Percentiles rank a stretch among this genome's conserved stretches.
Evolutionary conservation across 2,113 vertebrate species (phyloP).

Genomic region (Hippocampus guttulatus): DNA sequence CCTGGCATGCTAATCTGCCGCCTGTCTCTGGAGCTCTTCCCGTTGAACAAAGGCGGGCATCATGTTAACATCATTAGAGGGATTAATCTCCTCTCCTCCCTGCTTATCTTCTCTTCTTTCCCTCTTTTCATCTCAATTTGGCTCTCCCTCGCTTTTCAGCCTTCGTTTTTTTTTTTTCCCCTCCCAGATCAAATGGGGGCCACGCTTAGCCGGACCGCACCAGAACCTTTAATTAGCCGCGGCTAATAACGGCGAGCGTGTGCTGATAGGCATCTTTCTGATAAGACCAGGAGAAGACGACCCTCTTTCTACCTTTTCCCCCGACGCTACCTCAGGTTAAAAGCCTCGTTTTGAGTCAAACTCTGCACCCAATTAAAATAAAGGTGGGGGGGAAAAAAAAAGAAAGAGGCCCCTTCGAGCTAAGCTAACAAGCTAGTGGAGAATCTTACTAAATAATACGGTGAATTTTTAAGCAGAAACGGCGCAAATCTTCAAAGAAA

Average conservation of each 20-base stretch:
- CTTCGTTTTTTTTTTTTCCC: conserved; percentile 49
- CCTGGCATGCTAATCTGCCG: conserved; percentile 83
- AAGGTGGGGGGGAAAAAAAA: conserved; percentile 6
- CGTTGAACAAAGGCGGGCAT: conserved; percentile 90
- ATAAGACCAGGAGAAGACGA: conserved; percentile 63
- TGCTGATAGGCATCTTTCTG: conserved; percentile 74
- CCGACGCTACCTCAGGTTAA: conserved; percentile 56
- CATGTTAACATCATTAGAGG: conserved; percentile 93
- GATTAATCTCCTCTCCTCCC: conserved; percentile 81
- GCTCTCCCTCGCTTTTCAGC: conserved; percentile 37
- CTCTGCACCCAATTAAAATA: conserved; percentile 47
- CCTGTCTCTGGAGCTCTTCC: conserved; percentile 83
- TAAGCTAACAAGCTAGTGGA: conserved; percentile 10
- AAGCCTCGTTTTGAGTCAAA: conserved; percentile 37
- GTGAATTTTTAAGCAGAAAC: not conserved
- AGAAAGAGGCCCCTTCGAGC: conserved; percentile 20
- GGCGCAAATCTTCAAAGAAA: not conserved
- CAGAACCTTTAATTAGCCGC: conserved; percentile 84
- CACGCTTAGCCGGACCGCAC: conserved; percentile 55
- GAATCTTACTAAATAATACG: not conserved
- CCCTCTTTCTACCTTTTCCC: conserved; percentile 45
- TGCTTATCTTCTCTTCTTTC: conserved; percentile 34
- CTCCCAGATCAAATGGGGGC: conserved; percentile 74
- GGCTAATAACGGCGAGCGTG: conserved; percentile 81
- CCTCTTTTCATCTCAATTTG: conserved; percentile 16